Evolutionary conservation across 2,888 invertebrate genomes (phyloP), one percentile per base, ranked within the genome.

Genomic region (Therioaphis trifolii): DNA sequence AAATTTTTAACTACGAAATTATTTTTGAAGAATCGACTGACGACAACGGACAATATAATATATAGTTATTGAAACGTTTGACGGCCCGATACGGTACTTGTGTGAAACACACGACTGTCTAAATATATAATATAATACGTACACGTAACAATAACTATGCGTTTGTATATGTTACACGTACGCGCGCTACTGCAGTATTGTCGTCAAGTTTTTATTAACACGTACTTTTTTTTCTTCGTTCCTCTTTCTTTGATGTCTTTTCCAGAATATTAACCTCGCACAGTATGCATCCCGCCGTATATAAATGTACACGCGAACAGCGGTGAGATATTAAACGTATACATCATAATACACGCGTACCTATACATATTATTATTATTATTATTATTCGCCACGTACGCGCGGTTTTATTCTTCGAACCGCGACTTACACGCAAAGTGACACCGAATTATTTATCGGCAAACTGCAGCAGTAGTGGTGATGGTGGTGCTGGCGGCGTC

Each of bases 401-500:
- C 46, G 29, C n/a, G 63, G 27, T 63, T n/a, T n/a, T 35, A 35
- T 35, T 61, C 43, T 75, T 46, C 58, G 58, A 49, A 58, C 40
- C 61, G 61, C 58, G 61, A 24, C 35, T n/a, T 63, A 55, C 78
- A 80, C 71, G 80, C 80, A 69, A 80, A 71, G 80, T 80, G 80
- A 80, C 80, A 80, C 55, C 80, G 71, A 80, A 80, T 80, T 80
- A 80, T 80, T 80, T 80, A 80, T 80, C 80, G 80, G 46, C 58
- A 58, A 80, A 80, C 80, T 58, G 58, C 80, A 71, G 46, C 24
- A 21, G n/a, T 15, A 14, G 35, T 35, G 35, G 35, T 35, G 35
- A 7, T 35, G 35, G 35, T 35, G 35, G 35, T 35, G 35, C 4
- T 35, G 35, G 35, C 35, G 35, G 35, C 35, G 35, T 35, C 35